Base-by-base conservation (phyloP, 2,888 invertebrate species). In the Pediacus dermestoides region DNA sequence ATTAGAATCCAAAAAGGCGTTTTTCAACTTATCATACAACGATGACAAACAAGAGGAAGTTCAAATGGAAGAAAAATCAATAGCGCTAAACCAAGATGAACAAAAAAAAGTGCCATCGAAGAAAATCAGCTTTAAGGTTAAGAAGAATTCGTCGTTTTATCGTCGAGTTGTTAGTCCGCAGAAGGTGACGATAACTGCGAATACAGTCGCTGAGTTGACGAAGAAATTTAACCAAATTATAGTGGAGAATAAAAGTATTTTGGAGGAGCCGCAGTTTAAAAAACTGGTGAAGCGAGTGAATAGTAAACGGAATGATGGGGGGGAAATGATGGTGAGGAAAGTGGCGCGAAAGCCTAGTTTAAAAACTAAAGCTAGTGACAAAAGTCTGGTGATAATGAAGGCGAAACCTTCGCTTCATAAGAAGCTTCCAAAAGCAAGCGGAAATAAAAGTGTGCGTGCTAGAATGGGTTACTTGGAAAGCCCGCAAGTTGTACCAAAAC, bases 141-240 rank as follows among this genome's bases (percentile, higher is more conserved):
- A 76, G 62, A 76, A 71, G 46, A 57, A 60, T 6, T 68, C 74
- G 3, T 68, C 73, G 8, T 54, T 70, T 12, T 69, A 70, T 16
- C 66, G 75, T 31, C 68, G 73, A 51, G 70, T 71, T 7, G 50
- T 70, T 18, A 64, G 64, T 16, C 63, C 71, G 6, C 74, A 71
- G 56, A 72, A 72, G 18, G 68, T 75, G 61, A 72, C 74, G 3
- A 68, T 75, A 45, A 66, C 71, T 8, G 71, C 74, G 42, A 80
- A 70, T 52, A 76, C 77, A 63, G 85, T 85, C 18, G 79, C 82
- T 30, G 78, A 80, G 60, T 63, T 85, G 39, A 80, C 84, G 1
- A 77, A 78, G 47, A 82, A 82, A 58, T 85, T 82, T 56, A 83
- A 85, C 59, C 77, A 80, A 60, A 70, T 82, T 55, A 74, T 78